phyloP scores from a whole-genome alignment of 2,888 invertebrate species.

The Melanostoma mellinum region DNA sequence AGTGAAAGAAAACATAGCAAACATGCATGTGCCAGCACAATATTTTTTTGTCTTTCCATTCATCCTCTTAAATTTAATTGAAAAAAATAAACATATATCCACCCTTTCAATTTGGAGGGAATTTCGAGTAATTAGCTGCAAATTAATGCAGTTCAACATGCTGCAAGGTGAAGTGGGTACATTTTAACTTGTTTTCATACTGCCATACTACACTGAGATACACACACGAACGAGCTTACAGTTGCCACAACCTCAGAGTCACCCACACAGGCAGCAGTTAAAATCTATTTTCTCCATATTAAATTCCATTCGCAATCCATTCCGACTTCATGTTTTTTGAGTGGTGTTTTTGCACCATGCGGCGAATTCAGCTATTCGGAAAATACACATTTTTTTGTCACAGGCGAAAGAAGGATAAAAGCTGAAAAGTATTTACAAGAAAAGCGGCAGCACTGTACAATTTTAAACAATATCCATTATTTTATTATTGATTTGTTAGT shows the following conservation, averaged over 20 bases:
- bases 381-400: slow-evolving; percentile 9
- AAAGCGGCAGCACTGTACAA: slow-evolving; percentile 37
- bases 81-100: slow-evolving; percentile 39
- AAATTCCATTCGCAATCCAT: slow-evolving; percentile 27
- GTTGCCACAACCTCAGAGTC: background rate
- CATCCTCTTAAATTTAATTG: slow-evolving; percentile 40
- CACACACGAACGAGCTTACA: background rate
- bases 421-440: slow-evolving; percentile 66
- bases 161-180: slow-evolving; percentile 2
- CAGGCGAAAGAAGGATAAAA: slow-evolving; percentile 8
- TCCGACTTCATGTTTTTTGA: slow-evolving; percentile 5
- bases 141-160: slow-evolving; percentile 50
- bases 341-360: slow-evolving; percentile 21
- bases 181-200: background rate
- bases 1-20: slow-evolving; percentile 37
- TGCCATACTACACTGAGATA: background rate
- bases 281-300: slow-evolving; percentile 13
- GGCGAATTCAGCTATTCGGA: slow-evolving; percentile 1
- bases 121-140: slow-evolving; percentile 68
- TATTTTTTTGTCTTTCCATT: slow-evolving; percentile 9
- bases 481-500: slow-evolving; percentile 57
- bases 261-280: slow-evolving; percentile 7
- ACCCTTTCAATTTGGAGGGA: slow-evolving; percentile 63
- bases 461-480: slow-evolving; percentile 51
- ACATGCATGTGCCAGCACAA: slow-evolving; percentile 34